phyloP scores from a whole-genome alignment of 2,797 vertebrate species.

The Cheirogaleus major region DNA sequence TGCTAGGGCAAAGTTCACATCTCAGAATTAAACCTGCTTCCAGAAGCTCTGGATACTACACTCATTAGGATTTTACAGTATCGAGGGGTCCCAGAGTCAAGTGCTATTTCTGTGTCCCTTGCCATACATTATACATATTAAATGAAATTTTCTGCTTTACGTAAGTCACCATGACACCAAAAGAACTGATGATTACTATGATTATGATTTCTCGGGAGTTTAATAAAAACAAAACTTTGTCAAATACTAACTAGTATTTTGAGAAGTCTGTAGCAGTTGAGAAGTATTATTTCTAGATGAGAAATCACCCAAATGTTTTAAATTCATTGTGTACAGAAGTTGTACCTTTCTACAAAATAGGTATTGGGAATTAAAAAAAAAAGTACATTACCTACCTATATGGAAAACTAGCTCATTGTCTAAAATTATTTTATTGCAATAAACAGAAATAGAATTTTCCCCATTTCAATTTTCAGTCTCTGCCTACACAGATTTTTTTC shows the following conservation, averaged over 20 bases:
- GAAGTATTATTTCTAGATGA: background rate
- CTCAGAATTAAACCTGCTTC: constrained; percentile 15
- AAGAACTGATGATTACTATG: background rate
- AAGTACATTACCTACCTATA: background rate
- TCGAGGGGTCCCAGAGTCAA: constrained; percentile 25
- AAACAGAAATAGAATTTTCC: background rate
- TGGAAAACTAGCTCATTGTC: background rate
- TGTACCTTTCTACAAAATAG: background rate
- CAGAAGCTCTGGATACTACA: background rate
- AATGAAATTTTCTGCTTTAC: constrained; percentile 36
- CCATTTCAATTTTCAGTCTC: constrained; percentile 1
- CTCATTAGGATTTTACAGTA: constrained; percentile 43
- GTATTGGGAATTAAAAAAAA: background rate
- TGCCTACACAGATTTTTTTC: background rate
- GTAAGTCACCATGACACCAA: background rate
- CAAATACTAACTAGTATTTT: constrained; percentile 26
- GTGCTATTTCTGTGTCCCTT: background rate
- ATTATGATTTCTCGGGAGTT: background rate
- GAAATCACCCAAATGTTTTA: background rate
- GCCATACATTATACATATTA: background rate
- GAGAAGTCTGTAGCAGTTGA: background rate
- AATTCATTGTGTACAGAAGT: background rate
- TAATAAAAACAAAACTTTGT: constrained; percentile 44
- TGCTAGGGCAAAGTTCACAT: background rate
- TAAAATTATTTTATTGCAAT: background rate